Evolutionary conservation across 2,113 vertebrate genomes (phyloP).

Genomic region (Elaphurus davidianus): DNA sequence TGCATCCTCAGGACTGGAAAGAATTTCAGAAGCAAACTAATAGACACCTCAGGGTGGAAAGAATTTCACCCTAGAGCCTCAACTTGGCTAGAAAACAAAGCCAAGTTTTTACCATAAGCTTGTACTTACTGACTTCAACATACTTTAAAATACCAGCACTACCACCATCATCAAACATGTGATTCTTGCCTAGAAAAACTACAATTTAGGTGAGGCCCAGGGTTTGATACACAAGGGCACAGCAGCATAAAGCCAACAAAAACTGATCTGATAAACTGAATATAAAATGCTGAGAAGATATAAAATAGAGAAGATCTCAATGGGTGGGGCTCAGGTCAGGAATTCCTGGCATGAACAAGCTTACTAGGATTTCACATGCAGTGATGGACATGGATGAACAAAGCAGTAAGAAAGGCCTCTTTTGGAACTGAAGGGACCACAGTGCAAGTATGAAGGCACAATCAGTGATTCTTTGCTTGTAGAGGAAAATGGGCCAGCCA

Average conservation of each 20-base stretch:
- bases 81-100: slow-evolving; percentile 34
- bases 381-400: neutral
- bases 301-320: neutral
- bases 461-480: neutral
- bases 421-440: neutral
- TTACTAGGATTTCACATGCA: neutral
- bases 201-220: neutral
- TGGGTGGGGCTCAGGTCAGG: neutral
- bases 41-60: slow-evolving; percentile 5
- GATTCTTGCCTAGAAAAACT: neutral
- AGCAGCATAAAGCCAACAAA: neutral
- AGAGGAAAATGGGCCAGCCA: neutral
- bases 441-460: neutral
- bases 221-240: neutral
- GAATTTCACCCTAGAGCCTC: slow-evolving; percentile 12
- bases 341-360: neutral
- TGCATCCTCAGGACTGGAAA: neutral
- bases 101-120: neutral
- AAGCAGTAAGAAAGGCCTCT: neutral
- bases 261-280: neutral
- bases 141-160: slow-evolving; percentile 13
- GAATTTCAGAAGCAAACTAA: slow-evolving; percentile 51
- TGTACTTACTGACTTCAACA: neutral
- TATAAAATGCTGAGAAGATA: neutral
- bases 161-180: neutral